Conservation (phyloP, 2,797 vertebrate species). For the Aulostomus chinensis region DNA sequence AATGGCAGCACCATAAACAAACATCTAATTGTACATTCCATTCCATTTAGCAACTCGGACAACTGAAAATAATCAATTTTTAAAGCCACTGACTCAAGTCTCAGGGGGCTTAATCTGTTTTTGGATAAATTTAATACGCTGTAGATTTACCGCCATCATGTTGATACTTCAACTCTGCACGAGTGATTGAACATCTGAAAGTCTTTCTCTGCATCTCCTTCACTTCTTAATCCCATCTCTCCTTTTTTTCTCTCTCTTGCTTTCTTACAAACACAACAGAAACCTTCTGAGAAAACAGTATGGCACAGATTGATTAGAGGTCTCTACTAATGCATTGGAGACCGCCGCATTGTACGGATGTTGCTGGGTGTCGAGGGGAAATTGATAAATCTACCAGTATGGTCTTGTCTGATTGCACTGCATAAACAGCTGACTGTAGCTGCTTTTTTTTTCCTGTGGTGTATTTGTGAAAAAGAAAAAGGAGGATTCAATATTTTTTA, state of each 20-base stretch:
- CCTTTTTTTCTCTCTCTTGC: conserved; percentile 10
- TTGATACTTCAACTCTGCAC: conserved; percentile 44
- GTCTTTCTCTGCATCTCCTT: conserved; percentile 23
- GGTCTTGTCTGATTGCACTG: conserved; percentile 47
- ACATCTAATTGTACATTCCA: conserved; percentile 65
- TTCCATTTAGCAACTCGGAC: conserved; percentile 59
- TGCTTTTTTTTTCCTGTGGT: conserved; percentile 26
- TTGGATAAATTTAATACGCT: conserved; percentile 37
- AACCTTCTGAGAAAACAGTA: conserved; percentile 26
- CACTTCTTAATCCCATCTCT: conserved; percentile 32
- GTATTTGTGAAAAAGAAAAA: conserved; percentile 10
- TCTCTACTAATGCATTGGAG: conserved; percentile 50
- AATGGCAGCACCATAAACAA: conserved; percentile 56
- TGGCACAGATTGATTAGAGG: conserved; percentile 68
- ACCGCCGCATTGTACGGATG: conserved; percentile 31
- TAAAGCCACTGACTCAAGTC: conserved; percentile 44
- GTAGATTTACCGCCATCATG: conserved; percentile 31
- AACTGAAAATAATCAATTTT: conserved; percentile 60
- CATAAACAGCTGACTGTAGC: conserved; percentile 60
- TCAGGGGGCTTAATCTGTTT: conserved; percentile 37
- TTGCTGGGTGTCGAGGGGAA: conserved; percentile 44
- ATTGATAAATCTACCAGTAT: conserved; percentile 44
- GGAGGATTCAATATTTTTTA: background rate
- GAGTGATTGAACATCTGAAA: conserved; percentile 47
- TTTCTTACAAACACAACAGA: conserved; percentile 38